Evolutionary conservation across 2,113 vertebrate genomes (phyloP).

Genomic region (Onychostruthus taczanowskii): DNA sequence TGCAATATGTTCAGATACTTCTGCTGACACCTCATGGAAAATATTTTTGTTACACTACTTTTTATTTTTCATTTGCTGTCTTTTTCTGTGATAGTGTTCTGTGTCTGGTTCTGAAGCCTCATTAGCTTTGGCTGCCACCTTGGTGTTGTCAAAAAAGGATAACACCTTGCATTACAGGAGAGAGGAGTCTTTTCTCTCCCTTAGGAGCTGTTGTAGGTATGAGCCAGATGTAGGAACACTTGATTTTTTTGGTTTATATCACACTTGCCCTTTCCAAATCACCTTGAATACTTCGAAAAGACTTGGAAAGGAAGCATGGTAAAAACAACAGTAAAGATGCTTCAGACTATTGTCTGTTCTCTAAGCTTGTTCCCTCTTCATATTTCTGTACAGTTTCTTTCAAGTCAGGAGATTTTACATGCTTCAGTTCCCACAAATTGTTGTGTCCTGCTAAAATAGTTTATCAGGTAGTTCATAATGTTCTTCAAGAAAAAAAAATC

Average conservation of each 20-base stretch:
- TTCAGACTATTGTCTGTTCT: not conserved
- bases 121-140: not conserved
- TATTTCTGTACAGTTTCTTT: not conserved
- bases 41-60: conserved; percentile 17
- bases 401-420: not conserved
- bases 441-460: not conserved
- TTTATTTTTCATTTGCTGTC: not conserved
- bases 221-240: not conserved
- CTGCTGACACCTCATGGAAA: conserved; percentile 50
- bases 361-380: not conserved
- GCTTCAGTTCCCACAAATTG: not conserved
- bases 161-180: not conserved
- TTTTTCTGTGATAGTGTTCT: not conserved
- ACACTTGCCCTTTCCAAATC: not conserved
- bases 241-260: not conserved
- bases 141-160: not conserved
- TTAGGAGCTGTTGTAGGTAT: not conserved
- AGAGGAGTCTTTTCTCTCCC: not conserved
- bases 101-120: not conserved
- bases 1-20: conserved; percentile 38
- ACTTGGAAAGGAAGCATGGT: not conserved
- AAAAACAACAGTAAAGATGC: not conserved
- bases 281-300: not conserved
- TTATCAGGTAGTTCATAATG: not conserved
- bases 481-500: not conserved